phyloP scores from a whole-genome alignment of 2,113 vertebrate species.

The Bubo bubo region DNA sequence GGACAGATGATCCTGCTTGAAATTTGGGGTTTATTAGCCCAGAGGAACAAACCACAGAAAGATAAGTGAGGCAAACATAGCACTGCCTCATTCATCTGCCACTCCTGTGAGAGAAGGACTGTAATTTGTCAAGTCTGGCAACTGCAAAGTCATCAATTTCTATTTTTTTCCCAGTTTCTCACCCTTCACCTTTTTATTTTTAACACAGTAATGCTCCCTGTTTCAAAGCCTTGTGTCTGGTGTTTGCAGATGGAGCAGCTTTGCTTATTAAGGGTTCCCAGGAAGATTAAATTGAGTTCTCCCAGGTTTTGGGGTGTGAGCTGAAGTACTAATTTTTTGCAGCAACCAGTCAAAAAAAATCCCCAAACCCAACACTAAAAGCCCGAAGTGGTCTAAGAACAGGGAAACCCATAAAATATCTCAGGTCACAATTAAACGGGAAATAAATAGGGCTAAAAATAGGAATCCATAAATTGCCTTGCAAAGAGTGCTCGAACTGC shows the following conservation, averaged over 20 bases:
- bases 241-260: neutral
- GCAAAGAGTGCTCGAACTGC: neutral
- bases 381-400: neutral
- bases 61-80: neutral
- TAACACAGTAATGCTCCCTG: neutral
- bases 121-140: neutral
- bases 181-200: neutral
- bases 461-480: neutral
- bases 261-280: neutral
- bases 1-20: neutral
- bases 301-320: neutral
- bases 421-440: neutral
- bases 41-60: neutral
- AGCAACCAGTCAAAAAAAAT: neutral
- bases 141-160: neutral
- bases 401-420: neutral
- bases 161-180: neutral
- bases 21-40: neutral
- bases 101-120: neutral
- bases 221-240: neutral
- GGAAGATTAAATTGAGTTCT: neutral
- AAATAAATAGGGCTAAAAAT: constrained; percentile 21
- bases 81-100: neutral
- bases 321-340: neutral
- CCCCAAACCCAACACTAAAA: neutral